Conservation (phyloP, 2,888 invertebrate species). For the Andrena marginata region DNA sequence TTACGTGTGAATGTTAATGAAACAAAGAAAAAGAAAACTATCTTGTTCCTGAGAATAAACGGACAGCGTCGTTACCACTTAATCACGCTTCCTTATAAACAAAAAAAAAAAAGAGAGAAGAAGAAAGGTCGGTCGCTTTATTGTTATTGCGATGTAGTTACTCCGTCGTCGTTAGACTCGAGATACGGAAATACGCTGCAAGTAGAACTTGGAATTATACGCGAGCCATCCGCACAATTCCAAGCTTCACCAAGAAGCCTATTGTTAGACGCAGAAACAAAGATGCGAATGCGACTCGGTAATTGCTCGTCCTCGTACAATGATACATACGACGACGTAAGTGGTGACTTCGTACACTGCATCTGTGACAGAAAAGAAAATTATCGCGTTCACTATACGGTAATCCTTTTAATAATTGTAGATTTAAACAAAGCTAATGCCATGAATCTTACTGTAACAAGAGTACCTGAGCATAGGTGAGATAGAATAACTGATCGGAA, state of each 20-base stretch:
- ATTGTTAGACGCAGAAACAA: conserved; percentile 66
- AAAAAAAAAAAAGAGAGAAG: conserved; percentile 1
- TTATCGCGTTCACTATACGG: conserved; percentile 11
- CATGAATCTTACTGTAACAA: conserved; percentile 62
- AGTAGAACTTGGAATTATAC: conserved; percentile 56
- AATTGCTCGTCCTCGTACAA: conserved; percentile 71
- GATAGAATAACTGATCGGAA: conserved; percentile 73
- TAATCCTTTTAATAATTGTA: conserved; percentile 28
- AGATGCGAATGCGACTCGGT: conserved; percentile 72
- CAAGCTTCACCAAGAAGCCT: conserved; percentile 68
- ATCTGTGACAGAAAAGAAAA: conserved; percentile 65
- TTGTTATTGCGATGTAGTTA: conserved; percentile 17
- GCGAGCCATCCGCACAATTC: conserved; percentile 71
- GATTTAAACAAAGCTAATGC: conserved; percentile 40
- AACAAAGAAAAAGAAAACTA: conserved; percentile 43
- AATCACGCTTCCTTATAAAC: conserved; percentile 45
- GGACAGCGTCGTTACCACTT: conserved; percentile 55
- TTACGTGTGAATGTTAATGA: conserved; percentile 54
- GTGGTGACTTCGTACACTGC: conserved; percentile 76
- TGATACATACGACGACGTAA: conserved; percentile 73
- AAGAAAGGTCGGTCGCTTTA: conserved; percentile 2
- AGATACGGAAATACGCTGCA: conserved; percentile 74
- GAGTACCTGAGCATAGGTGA: conserved; percentile 78
- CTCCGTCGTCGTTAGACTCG: conserved; percentile 32
- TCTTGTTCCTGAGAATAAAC: conserved; percentile 66